Conservation (phyloP, 1,140 invertebrate genomes). For the Pseudobourletiella spinata region DNA sequence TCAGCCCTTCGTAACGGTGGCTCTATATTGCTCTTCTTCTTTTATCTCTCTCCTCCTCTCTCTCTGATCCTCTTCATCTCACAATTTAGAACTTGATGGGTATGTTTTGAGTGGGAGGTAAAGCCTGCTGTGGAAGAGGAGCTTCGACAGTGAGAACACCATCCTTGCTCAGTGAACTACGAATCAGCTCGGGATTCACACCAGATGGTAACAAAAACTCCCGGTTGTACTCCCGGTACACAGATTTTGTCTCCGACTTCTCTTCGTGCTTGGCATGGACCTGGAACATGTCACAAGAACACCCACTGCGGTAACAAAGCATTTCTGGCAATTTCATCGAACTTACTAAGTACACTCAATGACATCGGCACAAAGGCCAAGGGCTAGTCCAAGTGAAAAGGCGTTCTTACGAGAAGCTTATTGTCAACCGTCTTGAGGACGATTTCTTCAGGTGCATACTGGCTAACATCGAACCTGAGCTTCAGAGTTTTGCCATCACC, state of each 20-base stretch:
- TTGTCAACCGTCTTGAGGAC: conserved; percentile 94
- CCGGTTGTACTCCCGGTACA: conserved; percentile 90
- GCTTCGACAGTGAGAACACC: conserved; percentile 88
- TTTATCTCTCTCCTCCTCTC: no score
- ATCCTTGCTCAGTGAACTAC: conserved; percentile 77
- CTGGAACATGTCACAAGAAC: no score
- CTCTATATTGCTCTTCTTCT: no score
- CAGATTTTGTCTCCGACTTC: conserved; percentile 84
- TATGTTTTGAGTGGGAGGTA: conserved; percentile 12
- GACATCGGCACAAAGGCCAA: no score
- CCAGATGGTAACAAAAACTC: conserved; percentile 90
- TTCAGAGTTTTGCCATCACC: conserved; percentile 82
- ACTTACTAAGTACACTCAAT: no score
- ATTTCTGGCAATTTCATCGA: no score
- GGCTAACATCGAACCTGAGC: conserved; percentile 85
- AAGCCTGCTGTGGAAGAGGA: conserved; percentile 55
- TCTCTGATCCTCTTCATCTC: no score
- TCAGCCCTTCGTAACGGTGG: no score
- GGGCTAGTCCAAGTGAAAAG: background rate
- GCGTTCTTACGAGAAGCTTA: conserved; percentile 71
- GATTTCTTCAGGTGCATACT: conserved; percentile 86
- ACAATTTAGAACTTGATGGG: conserved; percentile 26
- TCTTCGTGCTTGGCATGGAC: conserved; percentile 95
- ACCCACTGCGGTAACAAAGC: no score
- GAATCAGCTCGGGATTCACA: conserved; percentile 41